Base-by-base conservation (phyloP, 2,113 vertebrate genomes). In the Pedetes capensis region DNA sequence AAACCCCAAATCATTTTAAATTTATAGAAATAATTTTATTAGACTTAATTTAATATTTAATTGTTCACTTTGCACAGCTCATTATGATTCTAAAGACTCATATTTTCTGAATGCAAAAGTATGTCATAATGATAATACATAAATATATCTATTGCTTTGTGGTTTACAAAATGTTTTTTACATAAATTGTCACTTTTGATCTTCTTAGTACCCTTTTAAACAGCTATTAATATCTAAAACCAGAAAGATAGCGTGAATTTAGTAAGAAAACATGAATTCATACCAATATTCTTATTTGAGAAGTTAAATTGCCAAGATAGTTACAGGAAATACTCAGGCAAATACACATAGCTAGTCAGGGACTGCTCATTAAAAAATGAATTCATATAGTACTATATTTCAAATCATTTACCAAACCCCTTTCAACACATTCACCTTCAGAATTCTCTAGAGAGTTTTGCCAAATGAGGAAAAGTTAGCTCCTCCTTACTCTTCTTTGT, bases 11-110 rank as follows among this genome's bases (percentile, higher is more conserved):
- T 89, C 39, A 81, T 29, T 87, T 49, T 42, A 86, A 88, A 92
- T 69, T 61, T 87, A 91, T 47, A 89, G 37, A 92, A 94, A 95
- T 94, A 22, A 87, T 81, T 96, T 94, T 83, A 95, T 90, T 92
- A 71, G 23, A 85, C 79, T 83, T 91, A 82, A 82, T 75, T 94
- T 63, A 95, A 76, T 68, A 93, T 94, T 96, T 88, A 85, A 91
- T 93, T 95, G 42, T 94, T 91, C 53, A 83, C n/a, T 34, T 89
- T 57, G 87, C 44, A 93, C 8, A 71, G 89, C 13, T 91, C 51
- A 95, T 91, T 92, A 92, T 16, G 34, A 86, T 84, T 93, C 94
- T 87, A 94, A 94, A 61, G 89, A 89, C 37, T 78, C 63, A 91
- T 53, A 49, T 93, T 93, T 91, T 59, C 84, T 76, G 97, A 88